Evolutionary conservation across 2,797 vertebrate species (phyloP), one percentile per base, ranked within the genome.

Genomic region (Borostomias antarcticus): DNA sequence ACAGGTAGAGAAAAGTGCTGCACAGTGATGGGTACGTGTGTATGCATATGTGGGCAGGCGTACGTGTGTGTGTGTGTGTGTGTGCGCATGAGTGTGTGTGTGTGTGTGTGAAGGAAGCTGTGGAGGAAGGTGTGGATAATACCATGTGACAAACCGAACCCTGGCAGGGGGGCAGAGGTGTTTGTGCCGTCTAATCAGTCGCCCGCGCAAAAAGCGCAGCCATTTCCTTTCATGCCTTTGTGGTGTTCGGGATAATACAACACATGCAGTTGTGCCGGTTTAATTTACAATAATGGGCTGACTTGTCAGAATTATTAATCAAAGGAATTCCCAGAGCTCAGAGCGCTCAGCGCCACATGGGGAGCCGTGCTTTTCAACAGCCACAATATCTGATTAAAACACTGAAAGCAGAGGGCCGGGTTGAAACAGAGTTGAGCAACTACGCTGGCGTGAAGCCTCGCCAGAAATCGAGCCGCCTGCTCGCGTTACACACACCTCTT

Each of bases 221-320:
- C 32, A 33, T 72, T 81, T 71, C 57, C 70, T 72, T 72, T 77
- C 58, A 59, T 61, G 74, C 80, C 66, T 56, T 64, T 69, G 62
- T 81, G 75, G 67, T 67, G 71, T 64, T 32, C 47, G 30, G 85
- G 79, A 82, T 81, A 66, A 81, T 68, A 32, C 66, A 76, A 77
- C 77, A 78, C 72, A 64, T 74, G 74, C 78, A 66, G 40, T 47
- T 64, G 72, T 69, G 73, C 68, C 21, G 56, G 59, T 80, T 85
- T 86, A 82, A 86, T 83, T 87, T 63, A 82, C 74, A 78, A 81
- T 82, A 86, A 85, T 76, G 69, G 75, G 59, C 77, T 35, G 75
- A 70, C 80, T 79, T 84, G 83, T 86, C 81, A 83, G 81, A 66
- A 75, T 78, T 84, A 85, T 82, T 86, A 82, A 82, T 87, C 83